Evolutionary conservation across 1,140 invertebrate species (phyloP).

Genomic region (Anthonomus grandis): DNA sequence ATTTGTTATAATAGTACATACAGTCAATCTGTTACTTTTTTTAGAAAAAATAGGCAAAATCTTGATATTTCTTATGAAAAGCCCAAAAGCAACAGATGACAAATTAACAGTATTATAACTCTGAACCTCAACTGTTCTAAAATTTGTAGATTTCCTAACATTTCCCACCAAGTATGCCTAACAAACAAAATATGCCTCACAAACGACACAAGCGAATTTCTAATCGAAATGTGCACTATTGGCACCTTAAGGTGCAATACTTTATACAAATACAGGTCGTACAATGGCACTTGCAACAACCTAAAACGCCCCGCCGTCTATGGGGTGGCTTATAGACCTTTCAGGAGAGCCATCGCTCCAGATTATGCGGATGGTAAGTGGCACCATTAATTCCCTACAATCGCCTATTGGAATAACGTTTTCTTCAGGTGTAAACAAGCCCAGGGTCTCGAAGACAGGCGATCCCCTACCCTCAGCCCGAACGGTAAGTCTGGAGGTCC

Average conservation of each 20-base stretch:
- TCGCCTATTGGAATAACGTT: no score
- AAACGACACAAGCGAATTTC: conserved; percentile 14
- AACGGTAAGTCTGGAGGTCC: conserved; percentile 68
- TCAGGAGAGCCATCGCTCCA: conserved; percentile 68
- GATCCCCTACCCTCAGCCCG: conserved; percentile 65
- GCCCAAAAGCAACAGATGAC: no score
- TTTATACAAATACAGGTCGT: conserved; percentile 57
- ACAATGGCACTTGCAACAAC: conserved; percentile 83
- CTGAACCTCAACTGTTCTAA: no score
- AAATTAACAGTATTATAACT: no score
- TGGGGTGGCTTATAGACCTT: conserved; percentile 74
- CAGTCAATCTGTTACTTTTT: no score
- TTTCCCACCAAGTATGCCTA: no score
- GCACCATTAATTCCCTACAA: no score
- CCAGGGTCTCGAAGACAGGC: conserved; percentile 58
- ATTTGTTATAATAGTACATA: not conserved
- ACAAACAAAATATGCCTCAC: conserved; percentile 14
- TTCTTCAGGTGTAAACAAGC: conserved; percentile 61
- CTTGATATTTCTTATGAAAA: no score
- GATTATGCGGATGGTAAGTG: conserved; percentile 71
- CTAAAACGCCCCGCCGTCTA: conserved; percentile 58
- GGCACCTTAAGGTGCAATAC: conserved; percentile 11
- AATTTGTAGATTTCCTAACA: not conserved
- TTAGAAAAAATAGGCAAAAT: no score
- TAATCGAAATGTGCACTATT: conserved; percentile 18